Conservation (phyloP, 1,140 invertebrate species). For the Anoplolepis gracilipes region DNA sequence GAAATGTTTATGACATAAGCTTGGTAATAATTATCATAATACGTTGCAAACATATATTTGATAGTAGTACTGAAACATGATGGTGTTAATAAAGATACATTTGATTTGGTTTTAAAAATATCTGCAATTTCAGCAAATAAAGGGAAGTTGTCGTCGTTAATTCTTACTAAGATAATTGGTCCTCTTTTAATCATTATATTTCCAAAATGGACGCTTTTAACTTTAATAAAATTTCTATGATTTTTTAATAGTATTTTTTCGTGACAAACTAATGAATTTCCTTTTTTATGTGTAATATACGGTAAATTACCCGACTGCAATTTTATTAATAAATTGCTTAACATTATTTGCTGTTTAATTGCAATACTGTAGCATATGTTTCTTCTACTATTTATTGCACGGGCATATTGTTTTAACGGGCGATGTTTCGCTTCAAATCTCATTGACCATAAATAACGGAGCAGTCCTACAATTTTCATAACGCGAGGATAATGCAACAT, state of each 20-base stretch:
- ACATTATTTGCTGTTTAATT: slow-evolving; percentile 16
- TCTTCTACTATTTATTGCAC: background rate
- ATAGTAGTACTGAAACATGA: background rate
- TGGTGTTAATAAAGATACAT: background rate
- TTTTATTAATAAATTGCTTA: background rate
- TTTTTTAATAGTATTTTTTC: background rate
- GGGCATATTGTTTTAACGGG: slow-evolving; percentile 20
- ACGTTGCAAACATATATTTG: background rate
- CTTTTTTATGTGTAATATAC: slow-evolving; percentile 1
- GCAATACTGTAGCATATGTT: slow-evolving; percentile 3
- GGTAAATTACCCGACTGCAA: background rate
- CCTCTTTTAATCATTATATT: slow-evolving; percentile 3
- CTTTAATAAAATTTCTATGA: background rate
- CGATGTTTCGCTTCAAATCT: slow-evolving; percentile 25
- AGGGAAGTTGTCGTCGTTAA: background rate
- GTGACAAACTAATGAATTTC: background rate
- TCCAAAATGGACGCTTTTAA: background rate
- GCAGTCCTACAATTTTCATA: slow-evolving; percentile 10
- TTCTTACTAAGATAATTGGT: background rate
- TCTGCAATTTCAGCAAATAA: slow-evolving; percentile 11
- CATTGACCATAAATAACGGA: slow-evolving; percentile 1
- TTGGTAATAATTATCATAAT: slow-evolving; percentile 19
- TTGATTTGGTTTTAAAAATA: background rate
- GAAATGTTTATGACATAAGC: slow-evolving; percentile 7
- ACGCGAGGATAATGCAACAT: slow-evolving; percentile 31